phyloP scores from a whole-genome alignment of 2,888 invertebrate species.

The Diaphora mendica region DNA sequence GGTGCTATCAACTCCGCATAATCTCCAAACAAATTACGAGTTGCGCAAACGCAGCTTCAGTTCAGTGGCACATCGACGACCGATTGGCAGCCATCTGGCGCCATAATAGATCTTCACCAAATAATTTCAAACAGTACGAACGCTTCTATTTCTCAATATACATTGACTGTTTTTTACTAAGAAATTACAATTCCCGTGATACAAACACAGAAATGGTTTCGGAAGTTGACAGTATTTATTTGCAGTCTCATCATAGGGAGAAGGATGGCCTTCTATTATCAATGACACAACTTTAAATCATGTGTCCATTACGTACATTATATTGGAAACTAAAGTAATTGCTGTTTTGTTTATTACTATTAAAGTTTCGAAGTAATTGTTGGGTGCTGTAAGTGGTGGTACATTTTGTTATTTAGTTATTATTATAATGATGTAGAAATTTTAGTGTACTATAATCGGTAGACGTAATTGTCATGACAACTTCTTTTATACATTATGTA shows the following conservation, averaged over 20 bases:
- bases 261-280: conserved; percentile 45
- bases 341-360: conserved; percentile 34
- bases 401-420: conserved; percentile 12
- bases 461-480: not conserved
- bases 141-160: conserved; percentile 15
- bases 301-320: conserved; percentile 41
- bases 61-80: conserved; percentile 59
- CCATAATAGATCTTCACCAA: conserved; percentile 41
- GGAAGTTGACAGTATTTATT: conserved; percentile 1
- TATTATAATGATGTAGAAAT: conserved; percentile 12
- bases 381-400: not conserved
- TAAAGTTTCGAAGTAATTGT: conserved; percentile 20
- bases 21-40: conserved; percentile 42
- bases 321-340: conserved; percentile 39
- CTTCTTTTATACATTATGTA: not conserved
- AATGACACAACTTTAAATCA: conserved; percentile 49
- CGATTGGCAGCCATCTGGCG: conserved; percentile 69
- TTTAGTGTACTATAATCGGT: not conserved
- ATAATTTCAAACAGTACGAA: conserved; percentile 20
- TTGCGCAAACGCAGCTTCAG: conserved; percentile 65
- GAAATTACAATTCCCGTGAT: not conserved
- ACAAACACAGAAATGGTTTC: conserved; percentile 23
- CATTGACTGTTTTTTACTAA: conserved; percentile 26
- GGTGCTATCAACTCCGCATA: conserved; percentile 53
- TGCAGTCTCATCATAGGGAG: conserved; percentile 20